phyloP scores from a whole-genome alignment of 2,797 vertebrate species.

The Cyclura pinguis region DNA sequence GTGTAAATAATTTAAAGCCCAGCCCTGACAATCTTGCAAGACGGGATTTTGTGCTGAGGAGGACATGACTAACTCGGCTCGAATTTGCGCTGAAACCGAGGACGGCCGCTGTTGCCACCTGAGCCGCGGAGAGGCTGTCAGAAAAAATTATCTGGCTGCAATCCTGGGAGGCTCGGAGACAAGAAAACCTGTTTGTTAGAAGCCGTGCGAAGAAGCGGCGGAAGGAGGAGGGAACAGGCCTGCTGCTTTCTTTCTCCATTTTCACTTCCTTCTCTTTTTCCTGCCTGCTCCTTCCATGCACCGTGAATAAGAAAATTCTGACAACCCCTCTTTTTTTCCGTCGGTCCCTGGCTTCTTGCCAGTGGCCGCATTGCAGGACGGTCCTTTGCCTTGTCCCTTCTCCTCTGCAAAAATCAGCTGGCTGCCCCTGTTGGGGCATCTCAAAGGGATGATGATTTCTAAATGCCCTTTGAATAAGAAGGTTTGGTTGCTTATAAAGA shows the following conservation, averaged over 20 bases:
- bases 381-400: not conserved
- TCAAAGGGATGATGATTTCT: constrained; percentile 66
- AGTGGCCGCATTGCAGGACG: not conserved
- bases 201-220: not conserved
- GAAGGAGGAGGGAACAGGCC: too few relatives aligned
- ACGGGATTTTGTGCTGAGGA: constrained; percentile 19
- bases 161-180: constrained; percentile 36
- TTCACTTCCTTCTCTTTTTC: not conserved
- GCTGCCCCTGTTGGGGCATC: constrained; percentile 72
- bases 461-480: constrained; percentile 50
- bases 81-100: constrained; percentile 33
- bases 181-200: constrained; percentile 17
- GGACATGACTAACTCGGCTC: constrained; percentile 42
- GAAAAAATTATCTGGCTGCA: not conserved
- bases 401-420: constrained; percentile 58
- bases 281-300: not conserved
- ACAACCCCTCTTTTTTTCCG: not conserved
- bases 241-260: not conserved
- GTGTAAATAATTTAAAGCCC: not conserved
- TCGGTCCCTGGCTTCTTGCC: not conserved
- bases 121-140: not conserved
- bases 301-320: not conserved
- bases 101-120: constrained; percentile 44
- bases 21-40: not conserved
- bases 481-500: constrained; percentile 48